Evolutionary conservation across 1,140 invertebrate species (phyloP), one percentile per base, ranked within the genome.

Genomic region (Bombus confusus): DNA sequence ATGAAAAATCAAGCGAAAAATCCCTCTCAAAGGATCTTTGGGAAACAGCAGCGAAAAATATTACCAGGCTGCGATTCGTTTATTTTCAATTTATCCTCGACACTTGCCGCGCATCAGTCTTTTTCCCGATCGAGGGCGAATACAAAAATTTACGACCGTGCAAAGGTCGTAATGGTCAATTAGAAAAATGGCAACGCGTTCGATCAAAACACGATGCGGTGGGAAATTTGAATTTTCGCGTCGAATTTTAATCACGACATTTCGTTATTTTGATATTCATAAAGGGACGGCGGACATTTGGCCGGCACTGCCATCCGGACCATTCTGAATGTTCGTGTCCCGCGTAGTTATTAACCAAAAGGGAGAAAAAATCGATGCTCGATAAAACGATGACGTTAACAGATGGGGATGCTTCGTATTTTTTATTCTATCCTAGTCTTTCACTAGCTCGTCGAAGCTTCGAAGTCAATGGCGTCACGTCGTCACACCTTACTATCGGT

Each of bases 221-320:
- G 34, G 37, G 31, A 43, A 59, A 43, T 43, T 59, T n/a, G 52
- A 57, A 62, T 43, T 66, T n/a, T 34, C 52, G 37, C 22, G 52
- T 41, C 39, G 66, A 81, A 81, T 81, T 81, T 83, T 76, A 66
- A 76, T 66, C 73, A 41, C 25, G 18, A 52, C 39, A 34, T 52
- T 34, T 15, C 34, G 77, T 37, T 68, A 57, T 72, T 80, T 72
- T 64, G 71, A 74, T 82, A 75, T 82, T 74, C 80, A 64, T 75
- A 66, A 75, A 75, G 39, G n/a, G 41, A 47, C n/a, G 39, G 12
- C n/a, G 39, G 22, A 43, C n/a, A 34, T 52, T 52, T 52, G 47
- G 5, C 18, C 47, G 47, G 22, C 22, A 13, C 37, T 75, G 69
- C 47, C 28, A 69, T n/a, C 41, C 18, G 25, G 28, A 34, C 43